Evolutionary conservation across 1,140 invertebrate genomes (phyloP).

Genomic region (Cheumatopsyche charites): DNA sequence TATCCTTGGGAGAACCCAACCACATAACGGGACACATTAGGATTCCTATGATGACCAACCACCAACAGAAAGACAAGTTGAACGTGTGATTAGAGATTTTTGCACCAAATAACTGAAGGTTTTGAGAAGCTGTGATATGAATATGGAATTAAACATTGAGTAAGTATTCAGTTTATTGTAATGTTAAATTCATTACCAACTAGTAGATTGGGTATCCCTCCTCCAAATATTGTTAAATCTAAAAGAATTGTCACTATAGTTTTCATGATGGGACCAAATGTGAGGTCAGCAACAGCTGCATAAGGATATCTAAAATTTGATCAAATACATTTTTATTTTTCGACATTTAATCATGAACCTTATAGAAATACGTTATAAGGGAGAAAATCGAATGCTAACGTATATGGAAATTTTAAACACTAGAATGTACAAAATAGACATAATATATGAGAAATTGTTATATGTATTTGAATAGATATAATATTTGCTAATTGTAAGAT

Average conservation of each 20-base stretch:
- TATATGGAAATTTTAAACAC: no score
- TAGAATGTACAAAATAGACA: no score
- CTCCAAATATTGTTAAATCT: slow-evolving; percentile 75
- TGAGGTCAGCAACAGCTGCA: slow-evolving; percentile 75
- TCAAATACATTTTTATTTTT: no score
- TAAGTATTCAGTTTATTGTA: no score
- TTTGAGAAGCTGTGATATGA: slow-evolving; percentile 70
- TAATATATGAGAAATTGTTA: no score
- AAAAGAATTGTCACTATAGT: slow-evolving; percentile 70
- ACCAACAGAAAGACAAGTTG: slow-evolving; percentile 76
- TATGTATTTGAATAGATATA: no score
- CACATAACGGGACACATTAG: slow-evolving; percentile 78
- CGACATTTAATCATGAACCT: no score
- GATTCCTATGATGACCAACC: slow-evolving; percentile 73
- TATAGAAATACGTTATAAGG: no score
- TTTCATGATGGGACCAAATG: slow-evolving; percentile 66
- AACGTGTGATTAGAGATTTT: slow-evolving; percentile 67
- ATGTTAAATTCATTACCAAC: slow-evolving; percentile 71
- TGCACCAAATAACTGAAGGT: slow-evolving; percentile 73
- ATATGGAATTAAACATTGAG: neutral
- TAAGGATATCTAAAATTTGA: slow-evolving; percentile 75
- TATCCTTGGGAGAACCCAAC: slow-evolving; percentile 83
- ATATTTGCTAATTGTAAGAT: no score
- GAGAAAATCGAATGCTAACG: no score
- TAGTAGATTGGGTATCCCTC: slow-evolving; percentile 76